These are phyloP conservation scores for Syngnathus typhle DNA, from an alignment of 2,113 vertebrate genomes.

Conservation along the genomic window DNA sequence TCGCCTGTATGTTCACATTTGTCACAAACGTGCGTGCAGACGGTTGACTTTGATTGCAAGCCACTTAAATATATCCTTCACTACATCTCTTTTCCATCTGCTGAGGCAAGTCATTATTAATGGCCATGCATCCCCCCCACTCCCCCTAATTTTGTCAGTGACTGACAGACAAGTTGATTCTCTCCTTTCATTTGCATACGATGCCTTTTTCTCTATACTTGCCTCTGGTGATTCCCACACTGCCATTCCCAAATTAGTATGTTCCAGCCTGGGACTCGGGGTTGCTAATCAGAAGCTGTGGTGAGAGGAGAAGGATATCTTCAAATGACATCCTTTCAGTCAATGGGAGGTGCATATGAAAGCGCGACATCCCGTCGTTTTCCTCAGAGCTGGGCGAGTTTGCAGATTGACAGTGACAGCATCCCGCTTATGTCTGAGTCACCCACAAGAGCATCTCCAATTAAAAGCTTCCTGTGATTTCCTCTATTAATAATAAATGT, in stretches of 20 bases:
- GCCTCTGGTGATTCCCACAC: slow-evolving; percentile 63
- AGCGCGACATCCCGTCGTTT: slow-evolving; percentile 60
- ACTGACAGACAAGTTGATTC: slow-evolving; percentile 61
- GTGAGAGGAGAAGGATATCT: slow-evolving; percentile 55
- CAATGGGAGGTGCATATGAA: slow-evolving; percentile 71
- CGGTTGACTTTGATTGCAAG: slow-evolving; percentile 41
- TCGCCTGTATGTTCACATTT: slow-evolving; percentile 37
- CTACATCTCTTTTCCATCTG: slow-evolving; percentile 28
- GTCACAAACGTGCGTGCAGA: slow-evolving; percentile 20
- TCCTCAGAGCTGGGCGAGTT: slow-evolving; percentile 56
- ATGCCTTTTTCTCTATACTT: slow-evolving; percentile 44
- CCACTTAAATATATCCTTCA: slow-evolving; percentile 46
- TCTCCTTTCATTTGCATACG: slow-evolving; percentile 63
- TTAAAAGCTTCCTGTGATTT: slow-evolving; percentile 69
- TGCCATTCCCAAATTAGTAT: slow-evolving; percentile 65
- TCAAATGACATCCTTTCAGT: slow-evolving; percentile 73
- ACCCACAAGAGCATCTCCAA: slow-evolving; percentile 62
- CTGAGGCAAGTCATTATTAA: slow-evolving; percentile 53
- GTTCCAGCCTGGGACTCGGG: slow-evolving; percentile 57
- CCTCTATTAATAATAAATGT: slow-evolving; percentile 73
- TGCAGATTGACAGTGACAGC: slow-evolving; percentile 69
- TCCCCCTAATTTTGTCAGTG: slow-evolving; percentile 37
- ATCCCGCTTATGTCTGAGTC: slow-evolving; percentile 63
- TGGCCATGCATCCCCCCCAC: slow-evolving; percentile 38
- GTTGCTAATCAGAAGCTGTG: slow-evolving; percentile 66